A percentile compares a stretch with the other conserved stretches of the same genome.
Conservation (phyloP, 2,797 vertebrate species). For the Atherinosoma microstoma region DNA sequence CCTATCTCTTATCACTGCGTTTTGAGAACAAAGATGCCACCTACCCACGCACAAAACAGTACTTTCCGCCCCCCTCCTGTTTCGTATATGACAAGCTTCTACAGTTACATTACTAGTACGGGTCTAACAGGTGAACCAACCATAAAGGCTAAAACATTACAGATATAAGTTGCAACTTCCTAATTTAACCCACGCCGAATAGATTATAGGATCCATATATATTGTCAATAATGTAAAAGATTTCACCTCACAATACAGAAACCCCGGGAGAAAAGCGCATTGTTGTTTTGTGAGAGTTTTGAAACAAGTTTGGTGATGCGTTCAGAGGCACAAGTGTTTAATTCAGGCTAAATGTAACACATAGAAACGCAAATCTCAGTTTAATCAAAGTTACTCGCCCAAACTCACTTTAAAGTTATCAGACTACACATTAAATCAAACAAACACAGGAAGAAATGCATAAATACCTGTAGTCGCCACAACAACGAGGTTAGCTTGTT, state of each 20-base stretch:
- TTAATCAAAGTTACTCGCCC: not conserved
- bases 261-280: fast-evolving
- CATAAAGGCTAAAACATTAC: not conserved
- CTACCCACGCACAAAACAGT: not conserved
- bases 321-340: not conserved
- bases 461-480: not conserved
- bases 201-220: fast-evolving
- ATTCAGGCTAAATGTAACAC: not conserved
- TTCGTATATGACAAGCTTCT: not conserved
- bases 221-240: fast-evolving
- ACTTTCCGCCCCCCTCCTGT: not conserved
- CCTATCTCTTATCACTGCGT: not conserved
- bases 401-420: not conserved
- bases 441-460: not conserved
- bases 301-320: not conserved
- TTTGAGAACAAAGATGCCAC: not conserved
- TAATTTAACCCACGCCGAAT: slow-evolving; percentile 23
- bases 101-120: not conserved
- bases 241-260: fast-evolving
- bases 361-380: not conserved
- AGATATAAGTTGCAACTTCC: fast-evolving
- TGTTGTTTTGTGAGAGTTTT: not conserved
- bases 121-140: not conserved
- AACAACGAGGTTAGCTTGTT: not conserved
- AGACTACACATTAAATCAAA: not conserved